These are phyloP conservation scores for Salvelinus namaycush DNA, from an alignment of 2,113 vertebrate species.

Conservation along the genomic window DNA sequence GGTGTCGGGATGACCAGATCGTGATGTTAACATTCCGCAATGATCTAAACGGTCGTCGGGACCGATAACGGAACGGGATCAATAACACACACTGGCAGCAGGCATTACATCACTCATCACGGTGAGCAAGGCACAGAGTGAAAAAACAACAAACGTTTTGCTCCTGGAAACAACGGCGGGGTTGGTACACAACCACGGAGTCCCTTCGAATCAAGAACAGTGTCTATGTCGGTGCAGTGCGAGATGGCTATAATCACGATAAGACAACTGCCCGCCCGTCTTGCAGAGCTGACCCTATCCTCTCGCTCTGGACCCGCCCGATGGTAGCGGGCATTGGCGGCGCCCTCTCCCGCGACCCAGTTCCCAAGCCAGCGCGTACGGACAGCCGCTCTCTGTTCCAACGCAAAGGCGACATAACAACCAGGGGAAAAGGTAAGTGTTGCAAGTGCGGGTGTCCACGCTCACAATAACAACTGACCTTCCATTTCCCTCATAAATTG, in stretches of 20 bases:
- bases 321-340: not conserved
- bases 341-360: not conserved
- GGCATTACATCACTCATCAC: not conserved
- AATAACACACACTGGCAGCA: not conserved
- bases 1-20: not conserved
- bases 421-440: slow-evolving; percentile 78
- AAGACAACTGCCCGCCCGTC: not conserved
- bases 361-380: slow-evolving; percentile 7
- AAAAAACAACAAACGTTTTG: not conserved
- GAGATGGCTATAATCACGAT: not conserved
- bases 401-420: slow-evolving; percentile 59
- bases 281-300: not conserved
- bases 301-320: not conserved
- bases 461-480: slow-evolving; percentile 83
- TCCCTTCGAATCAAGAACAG: not conserved
- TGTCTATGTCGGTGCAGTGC: not conserved
- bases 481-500: slow-evolving; percentile 66
- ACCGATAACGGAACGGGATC: not conserved
- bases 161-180: not conserved
- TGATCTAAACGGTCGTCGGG: no score
- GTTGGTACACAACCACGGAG: not conserved
- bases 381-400: slow-evolving; percentile 32
- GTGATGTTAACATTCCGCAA: not conserved
- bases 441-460: slow-evolving; percentile 42
- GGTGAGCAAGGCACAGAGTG: not conserved